Evolutionary conservation across 1,140 invertebrate genomes (phyloP).

Genomic region (Drosophila pandora): DNA sequence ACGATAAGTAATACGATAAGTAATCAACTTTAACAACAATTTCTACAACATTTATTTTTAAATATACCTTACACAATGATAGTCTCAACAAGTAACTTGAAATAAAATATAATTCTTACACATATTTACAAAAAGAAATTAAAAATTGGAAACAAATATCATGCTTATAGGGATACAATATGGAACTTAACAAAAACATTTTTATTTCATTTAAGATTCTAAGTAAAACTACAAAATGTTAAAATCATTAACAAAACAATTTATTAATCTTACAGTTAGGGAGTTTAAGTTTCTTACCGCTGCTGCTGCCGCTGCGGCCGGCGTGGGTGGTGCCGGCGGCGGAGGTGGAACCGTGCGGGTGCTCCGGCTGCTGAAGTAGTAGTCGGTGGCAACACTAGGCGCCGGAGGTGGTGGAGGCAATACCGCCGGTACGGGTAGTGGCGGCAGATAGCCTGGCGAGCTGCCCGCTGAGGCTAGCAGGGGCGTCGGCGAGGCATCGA

Average conservation of each 20-base stretch:
- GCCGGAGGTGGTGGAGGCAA: constrained; percentile 64
- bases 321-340: constrained; percentile 41
- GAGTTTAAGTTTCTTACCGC: constrained; percentile 5
- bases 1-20: background rate
- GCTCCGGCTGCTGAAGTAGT: constrained; percentile 63
- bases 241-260: background rate
- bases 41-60: background rate
- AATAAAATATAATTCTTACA: background rate
- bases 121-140: background rate
- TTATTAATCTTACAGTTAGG: background rate
- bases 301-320: constrained; percentile 32
- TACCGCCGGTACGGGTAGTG: constrained; percentile 53
- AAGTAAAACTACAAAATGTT: background rate
- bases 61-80: background rate
- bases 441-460: constrained; percentile 65
- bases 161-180: background rate
- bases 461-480: constrained; percentile 64
- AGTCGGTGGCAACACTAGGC: constrained; percentile 68
- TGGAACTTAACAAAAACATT: background rate
- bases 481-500: constrained; percentile 71
- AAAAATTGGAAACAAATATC: background rate
- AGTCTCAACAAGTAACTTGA: background rate
- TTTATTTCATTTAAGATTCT: background rate
- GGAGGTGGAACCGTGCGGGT: constrained; percentile 44
- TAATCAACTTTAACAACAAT: background rate